These are phyloP conservation scores for Amphiprion percula DNA, from an alignment of 2,113 vertebrate species.

Conservation along the genomic window DNA sequence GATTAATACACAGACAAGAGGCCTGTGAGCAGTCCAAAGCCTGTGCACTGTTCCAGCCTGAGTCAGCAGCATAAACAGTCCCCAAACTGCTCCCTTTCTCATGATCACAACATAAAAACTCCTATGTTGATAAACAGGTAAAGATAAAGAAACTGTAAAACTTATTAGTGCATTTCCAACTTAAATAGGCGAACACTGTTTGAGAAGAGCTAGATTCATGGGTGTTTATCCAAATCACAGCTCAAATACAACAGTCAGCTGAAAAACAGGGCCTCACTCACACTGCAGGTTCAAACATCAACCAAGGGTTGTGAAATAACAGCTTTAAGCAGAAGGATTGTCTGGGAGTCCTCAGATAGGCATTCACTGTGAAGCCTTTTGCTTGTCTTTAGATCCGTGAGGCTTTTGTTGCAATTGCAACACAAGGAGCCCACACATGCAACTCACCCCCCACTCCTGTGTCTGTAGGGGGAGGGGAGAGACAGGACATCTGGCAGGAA, in stretches of 20 bases:
- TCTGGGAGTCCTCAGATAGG: neutral
- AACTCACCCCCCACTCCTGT: neutral
- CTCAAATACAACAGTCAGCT: conserved; percentile 19
- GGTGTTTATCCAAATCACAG: conserved; percentile 18
- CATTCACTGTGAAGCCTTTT: neutral
- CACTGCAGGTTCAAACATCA: conserved; percentile 43
- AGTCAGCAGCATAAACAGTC: conserved; percentile 73
- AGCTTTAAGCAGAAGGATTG: neutral
- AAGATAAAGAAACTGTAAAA: conserved; percentile 4
- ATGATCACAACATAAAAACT: conserved; percentile 26
- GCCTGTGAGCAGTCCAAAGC: conserved; percentile 62
- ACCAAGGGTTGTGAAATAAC: conserved; percentile 46
- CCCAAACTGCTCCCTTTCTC: conserved; percentile 49
- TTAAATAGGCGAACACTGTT: neutral
- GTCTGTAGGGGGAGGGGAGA: conserved; percentile 70
- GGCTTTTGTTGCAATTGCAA: conserved; percentile 71
- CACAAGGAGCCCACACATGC: conserved; percentile 47
- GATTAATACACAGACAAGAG: conserved; percentile 78
- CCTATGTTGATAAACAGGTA: conserved; percentile 4
- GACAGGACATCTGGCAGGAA: conserved; percentile 83
- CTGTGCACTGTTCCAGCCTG: conserved; percentile 51
- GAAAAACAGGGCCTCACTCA: conserved; percentile 15
- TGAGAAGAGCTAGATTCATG: neutral
- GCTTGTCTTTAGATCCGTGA: conserved; percentile 14
- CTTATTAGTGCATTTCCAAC: neutral